Conservation (phyloP, 2,113 vertebrate species). For the Mormyrus lacerda region DNA sequence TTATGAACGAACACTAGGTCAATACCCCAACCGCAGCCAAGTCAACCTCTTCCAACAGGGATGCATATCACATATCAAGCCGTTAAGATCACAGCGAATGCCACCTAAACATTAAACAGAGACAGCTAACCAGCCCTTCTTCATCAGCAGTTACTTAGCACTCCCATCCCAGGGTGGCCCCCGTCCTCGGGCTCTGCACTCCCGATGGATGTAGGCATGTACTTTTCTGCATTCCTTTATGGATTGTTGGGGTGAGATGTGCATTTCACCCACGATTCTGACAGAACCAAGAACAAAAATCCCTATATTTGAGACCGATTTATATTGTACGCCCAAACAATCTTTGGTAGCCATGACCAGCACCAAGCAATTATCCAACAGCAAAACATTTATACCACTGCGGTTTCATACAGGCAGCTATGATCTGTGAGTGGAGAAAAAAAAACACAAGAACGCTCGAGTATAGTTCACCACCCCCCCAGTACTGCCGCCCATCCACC, state of each 20-base stretch:
- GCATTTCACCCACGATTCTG: background rate
- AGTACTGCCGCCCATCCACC: background rate
- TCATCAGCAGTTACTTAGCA: background rate
- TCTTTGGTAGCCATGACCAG: background rate
- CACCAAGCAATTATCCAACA: background rate
- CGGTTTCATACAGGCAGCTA: background rate
- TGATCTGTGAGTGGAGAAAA: background rate
- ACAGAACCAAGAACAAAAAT: background rate
- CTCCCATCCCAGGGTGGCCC: background rate
- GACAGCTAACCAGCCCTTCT: background rate
- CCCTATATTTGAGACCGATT: background rate
- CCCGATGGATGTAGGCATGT: background rate
- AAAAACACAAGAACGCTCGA: background rate
- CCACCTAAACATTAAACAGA: background rate
- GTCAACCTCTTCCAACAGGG: background rate
- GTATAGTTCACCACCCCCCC: background rate
- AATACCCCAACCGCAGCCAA: background rate
- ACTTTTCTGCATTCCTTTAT: background rate
- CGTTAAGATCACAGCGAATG: background rate
- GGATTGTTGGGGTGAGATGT: background rate
- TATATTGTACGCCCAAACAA: background rate
- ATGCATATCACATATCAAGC: background rate
- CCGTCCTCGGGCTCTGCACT: background rate
- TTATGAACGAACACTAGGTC: background rate
- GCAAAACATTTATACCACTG: background rate